These are phyloP conservation scores for Listrodromus nycthemerus DNA, from an alignment of 2,888 invertebrate species.

Conservation along the genomic window DNA sequence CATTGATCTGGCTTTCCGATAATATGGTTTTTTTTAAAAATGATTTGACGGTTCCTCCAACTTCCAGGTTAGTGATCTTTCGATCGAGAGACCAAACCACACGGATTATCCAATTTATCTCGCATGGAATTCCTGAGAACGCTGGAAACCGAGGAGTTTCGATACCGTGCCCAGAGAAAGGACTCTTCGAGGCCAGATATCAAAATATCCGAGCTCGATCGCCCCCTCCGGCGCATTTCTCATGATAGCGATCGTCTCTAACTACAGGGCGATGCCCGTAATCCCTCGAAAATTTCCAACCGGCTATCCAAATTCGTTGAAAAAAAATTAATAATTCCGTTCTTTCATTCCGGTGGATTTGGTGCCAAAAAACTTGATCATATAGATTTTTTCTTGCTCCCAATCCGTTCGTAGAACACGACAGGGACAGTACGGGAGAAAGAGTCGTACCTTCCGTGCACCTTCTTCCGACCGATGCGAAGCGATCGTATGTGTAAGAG, in stretches of 20 bases:
- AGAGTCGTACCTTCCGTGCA: conserved; percentile 24
- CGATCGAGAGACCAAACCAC: background rate
- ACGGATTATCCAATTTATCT: conserved; percentile 2
- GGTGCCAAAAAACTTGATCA: too few relatives aligned
- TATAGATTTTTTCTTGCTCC: background rate
- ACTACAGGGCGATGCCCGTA: background rate
- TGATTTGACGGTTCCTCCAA: background rate
- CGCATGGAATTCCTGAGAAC: conserved; percentile 15
- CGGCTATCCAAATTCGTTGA: too few relatives aligned
- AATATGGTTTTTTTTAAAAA: background rate
- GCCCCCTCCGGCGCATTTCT: conserved; percentile 16
- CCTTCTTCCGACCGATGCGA: background rate
- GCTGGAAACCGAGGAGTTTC: conserved; percentile 8
- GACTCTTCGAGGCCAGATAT: conserved; percentile 19
- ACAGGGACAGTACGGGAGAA: conserved; percentile 1
- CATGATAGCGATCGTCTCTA: conserved; percentile 11
- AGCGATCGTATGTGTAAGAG: conserved; percentile 29
- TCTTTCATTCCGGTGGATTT: background rate
- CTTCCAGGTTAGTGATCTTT: background rate
- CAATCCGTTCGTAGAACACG: background rate
- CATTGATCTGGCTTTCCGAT: too few relatives aligned
- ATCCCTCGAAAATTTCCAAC: background rate
- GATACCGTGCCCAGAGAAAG: conserved; percentile 17
- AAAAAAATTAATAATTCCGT: background rate
- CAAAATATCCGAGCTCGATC: conserved; percentile 20